Evolutionary conservation across 2,797 vertebrate species (phyloP), one percentile per base, ranked within the genome.

Genomic region (Onychomys leucogaster): DNA sequence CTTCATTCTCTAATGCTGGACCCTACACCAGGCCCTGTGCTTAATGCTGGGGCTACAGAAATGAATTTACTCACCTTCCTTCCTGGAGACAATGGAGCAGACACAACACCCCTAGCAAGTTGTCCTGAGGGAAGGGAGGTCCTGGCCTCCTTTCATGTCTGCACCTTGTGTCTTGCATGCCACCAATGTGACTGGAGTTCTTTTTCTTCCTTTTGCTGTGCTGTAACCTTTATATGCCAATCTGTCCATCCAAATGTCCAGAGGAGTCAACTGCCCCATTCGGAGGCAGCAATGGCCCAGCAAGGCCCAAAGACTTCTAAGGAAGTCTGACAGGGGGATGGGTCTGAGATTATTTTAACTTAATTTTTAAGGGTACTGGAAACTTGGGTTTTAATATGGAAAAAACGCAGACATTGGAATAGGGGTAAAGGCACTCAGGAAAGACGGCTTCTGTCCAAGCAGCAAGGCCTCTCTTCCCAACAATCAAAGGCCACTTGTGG

Each of bases 221-320:
- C 7, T 0, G 13, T 63, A n/a, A 37, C 34, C 3, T 61, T 43
- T 7, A 13, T 29, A 73, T 43, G 8, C 55, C 63, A n/a, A 57
- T 8, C n/a, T 90, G 65, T 59, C 76, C 49, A 37, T 34, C 32
- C 27, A 41, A 49, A 67, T 19, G 41, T 90, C 76, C 16, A n/a
- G 34, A 16, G 12, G 27, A 46, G 55, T 80, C 43, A 14, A 10
- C 84, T 67, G 46, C 13, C 19, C 55, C 11, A 21, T 13, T 69
- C 52, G 13, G 52, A 69, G 41, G 16, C 25, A 71, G 49, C 1
- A n/a, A 52, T n/a, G 67, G 88, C 59, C 83, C 93, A 90, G 59
- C 2, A n/a, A 95, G 43, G 4, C 61, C 88, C 8, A 32, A 11
- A n/a, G 63, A 93, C 63, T 71, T 78, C 52, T 87, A 87, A 87